Base-by-base conservation (phyloP, 2,888 invertebrate species). In the Micoletzkya japonica region DNA sequence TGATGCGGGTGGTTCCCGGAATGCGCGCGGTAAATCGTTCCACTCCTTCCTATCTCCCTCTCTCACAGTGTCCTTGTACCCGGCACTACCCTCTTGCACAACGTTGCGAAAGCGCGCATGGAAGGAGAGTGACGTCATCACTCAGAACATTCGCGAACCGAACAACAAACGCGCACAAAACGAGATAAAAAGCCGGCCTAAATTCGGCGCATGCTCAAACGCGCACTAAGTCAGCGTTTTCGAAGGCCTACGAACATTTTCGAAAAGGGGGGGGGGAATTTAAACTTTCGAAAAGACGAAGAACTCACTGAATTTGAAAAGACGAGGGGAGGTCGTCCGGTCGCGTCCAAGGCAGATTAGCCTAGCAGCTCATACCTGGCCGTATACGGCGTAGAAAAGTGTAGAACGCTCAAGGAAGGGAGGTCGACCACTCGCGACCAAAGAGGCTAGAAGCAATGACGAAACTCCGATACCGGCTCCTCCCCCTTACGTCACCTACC, bases 381-480 rank as follows among this genome's bases (percentile, higher is more conserved):
- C 64, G 64, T 37, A 44, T 44, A 66, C 34, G 64, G 37, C 37
- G 20, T 14, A 24, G 4, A 37, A 28, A 34, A 26, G 7, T 28
- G 52, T 66, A 54, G 64, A 28, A 20, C 17, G 20, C 10, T 7
- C 44, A 7, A 20, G 36, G 52, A 17, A 54, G 54, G 54, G 44
- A 28, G 64, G 64, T 66, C 64, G 64, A 34, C 24, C 36, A 64
- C 64, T 66, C 64, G 54, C 64, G 64, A 66, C 64, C 64, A 66
- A 10, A 26, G 54, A 54, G 64, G 54, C 37, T 66, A 28, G 37
- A 54, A 36, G 64, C 64, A 66, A 54, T 66, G 64, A 66, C 52
- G 64, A 64, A 63, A 52, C 20, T 52, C 36, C 20, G 10, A 44
- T 7, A 10, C 44, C 10, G 44, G 44, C 10, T 17, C 10, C 44